Base-by-base conservation (phyloP, 1,140 invertebrate species). In the Drosophila kohkoa region DNA sequence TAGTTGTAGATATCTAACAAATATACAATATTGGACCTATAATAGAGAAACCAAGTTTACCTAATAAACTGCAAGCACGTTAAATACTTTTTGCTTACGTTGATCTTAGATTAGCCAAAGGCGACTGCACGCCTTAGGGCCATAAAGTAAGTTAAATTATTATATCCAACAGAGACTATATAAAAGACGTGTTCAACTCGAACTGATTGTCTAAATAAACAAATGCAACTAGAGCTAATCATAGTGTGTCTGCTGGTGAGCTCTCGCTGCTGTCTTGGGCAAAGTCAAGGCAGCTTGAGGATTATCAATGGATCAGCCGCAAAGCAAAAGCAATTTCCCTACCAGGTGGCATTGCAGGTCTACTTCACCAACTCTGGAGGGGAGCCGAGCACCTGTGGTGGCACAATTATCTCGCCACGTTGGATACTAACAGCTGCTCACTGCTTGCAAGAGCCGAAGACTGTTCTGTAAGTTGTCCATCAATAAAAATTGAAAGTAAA, bases 401-500 rank as follows among this genome's bases (percentile, higher is more conserved):
- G 83, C 1, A 72, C 76, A 2, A 79, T 86, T 10, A 71, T 86
- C 8, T 60, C 57, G 4, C 25, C 5, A 0, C 58, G 54, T 2
- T 86, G 83, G 72, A 79, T 86, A 15, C 46, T 86, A 0, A 88
- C 82, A 13, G 83, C 82, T 3, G 82, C 82, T 0, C 82, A 86
- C 55, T 86, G 82, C 6, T 46, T 86, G 6, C 52, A 73, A 38
- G 65, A 79, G 1, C 65, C 71, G 0, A 15, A 54, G 3, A 3
- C n/a, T 1, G 43, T 45, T 3, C 58, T 88, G 82, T 86, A 46
- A 74, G 68, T 66, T 52, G 0, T 25, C 35, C 7, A 7, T 5
- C 25, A 11, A 28, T 32, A 32, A 15, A 13, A 1, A 32, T 5
- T 7, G 5, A 16, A 3, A 7, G 32, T 7, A 25, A 10, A 10